Conservation (phyloP, 2,888 invertebrate genomes). For the Epinotia ramella region DNA sequence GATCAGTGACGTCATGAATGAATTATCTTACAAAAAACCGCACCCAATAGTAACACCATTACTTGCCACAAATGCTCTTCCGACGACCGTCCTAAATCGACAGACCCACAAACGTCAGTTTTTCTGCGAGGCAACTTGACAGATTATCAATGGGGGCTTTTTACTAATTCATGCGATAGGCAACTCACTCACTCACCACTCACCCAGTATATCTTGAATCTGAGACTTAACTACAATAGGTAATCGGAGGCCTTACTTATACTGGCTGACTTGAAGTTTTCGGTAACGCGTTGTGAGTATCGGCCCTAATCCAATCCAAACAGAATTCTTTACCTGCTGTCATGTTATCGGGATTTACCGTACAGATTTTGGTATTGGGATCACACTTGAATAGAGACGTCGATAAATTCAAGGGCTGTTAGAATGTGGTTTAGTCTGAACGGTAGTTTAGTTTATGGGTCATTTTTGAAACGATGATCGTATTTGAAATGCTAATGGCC, state of each 20-base stretch:
- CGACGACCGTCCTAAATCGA: constrained; percentile 14
- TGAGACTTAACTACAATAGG: background rate
- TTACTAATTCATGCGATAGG: background rate
- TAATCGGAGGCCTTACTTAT: background rate
- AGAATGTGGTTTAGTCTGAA: background rate
- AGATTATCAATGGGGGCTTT: constrained; percentile 27
- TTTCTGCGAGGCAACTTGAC: constrained; percentile 3
- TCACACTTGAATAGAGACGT: background rate
- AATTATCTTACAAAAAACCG: too few relatives aligned
- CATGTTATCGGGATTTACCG: background rate
- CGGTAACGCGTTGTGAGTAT: background rate
- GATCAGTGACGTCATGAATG: too few relatives aligned
- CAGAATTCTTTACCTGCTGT: constrained; percentile 29
- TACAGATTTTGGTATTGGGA: background rate
- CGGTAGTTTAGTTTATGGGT: too few relatives aligned
- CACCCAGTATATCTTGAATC: background rate
- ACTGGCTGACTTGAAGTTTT: background rate
- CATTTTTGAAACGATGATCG: too few relatives aligned
- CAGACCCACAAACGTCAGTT: background rate
- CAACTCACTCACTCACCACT: background rate
- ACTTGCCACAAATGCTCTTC: constrained; percentile 9
- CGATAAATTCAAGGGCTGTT: background rate
- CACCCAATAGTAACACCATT: too few relatives aligned
- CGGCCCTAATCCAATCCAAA: constrained; percentile 13
- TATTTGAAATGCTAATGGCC: too few relatives aligned